phyloP scores from a whole-genome alignment of 2,113 vertebrate species.

The Terrapene triunguis region DNA sequence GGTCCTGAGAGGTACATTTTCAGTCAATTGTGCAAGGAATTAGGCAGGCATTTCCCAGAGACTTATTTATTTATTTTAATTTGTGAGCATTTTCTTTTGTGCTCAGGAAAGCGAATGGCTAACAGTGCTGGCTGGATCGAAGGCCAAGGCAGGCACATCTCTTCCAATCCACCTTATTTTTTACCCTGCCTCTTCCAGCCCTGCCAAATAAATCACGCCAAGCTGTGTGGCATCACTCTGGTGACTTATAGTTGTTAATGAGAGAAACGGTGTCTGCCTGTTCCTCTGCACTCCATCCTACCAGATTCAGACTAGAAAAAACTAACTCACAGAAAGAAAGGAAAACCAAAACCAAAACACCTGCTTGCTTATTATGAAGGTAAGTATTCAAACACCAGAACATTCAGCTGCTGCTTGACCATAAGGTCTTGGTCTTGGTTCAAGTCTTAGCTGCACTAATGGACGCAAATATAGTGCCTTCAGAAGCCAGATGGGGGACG shows the following conservation, averaged over 20 bases:
- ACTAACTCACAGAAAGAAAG: background rate
- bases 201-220: background rate
- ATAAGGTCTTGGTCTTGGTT: background rate
- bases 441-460: background rate
- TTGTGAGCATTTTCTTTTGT: constrained; percentile 22
- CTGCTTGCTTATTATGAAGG: background rate
- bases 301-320: background rate
- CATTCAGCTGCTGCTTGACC: background rate
- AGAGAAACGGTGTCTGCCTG: background rate
- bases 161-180: background rate
- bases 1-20: constrained; percentile 35
- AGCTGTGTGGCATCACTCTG: background rate
- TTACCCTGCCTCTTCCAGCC: background rate
- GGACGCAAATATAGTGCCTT: background rate
- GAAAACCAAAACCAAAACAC: background rate
- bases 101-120: constrained; percentile 3
- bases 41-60: constrained; percentile 15
- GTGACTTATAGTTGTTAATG: background rate
- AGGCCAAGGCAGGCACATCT: background rate
- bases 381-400: background rate
- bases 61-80: constrained; percentile 60
- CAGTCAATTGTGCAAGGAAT: constrained; percentile 40
- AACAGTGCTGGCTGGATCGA: background rate
- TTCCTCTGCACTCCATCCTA: background rate
- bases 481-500: background rate